phyloP scores from a whole-genome alignment of 1,140 invertebrate genomes.

The Arctopsyche grandis region DNA sequence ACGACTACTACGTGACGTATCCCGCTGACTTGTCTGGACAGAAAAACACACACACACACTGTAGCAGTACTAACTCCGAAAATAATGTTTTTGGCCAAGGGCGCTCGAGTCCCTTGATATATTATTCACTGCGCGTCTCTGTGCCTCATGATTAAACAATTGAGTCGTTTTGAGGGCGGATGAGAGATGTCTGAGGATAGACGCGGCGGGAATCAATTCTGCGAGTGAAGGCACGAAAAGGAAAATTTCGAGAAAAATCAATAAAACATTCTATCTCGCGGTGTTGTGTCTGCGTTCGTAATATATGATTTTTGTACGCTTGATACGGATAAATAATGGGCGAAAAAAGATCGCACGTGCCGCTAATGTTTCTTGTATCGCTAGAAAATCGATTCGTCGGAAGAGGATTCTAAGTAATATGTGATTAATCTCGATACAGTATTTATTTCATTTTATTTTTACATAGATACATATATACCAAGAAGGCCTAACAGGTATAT shows the following conservation, averaged over 20 bases:
- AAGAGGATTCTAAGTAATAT: too few relatives aligned
- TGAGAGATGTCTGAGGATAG: neutral
- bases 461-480: too few relatives aligned
- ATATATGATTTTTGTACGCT: too few relatives aligned
- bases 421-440: too few relatives aligned
- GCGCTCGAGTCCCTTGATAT: constrained; percentile 1
- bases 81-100: constrained; percentile 3
- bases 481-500: too few relatives aligned
- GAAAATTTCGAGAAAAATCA: neutral
- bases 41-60: neutral
- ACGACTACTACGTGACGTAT: neutral
- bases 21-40: neutral
- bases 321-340: too few relatives aligned
- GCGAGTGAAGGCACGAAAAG: neutral
- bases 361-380: too few relatives aligned
- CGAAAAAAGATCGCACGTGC: too few relatives aligned
- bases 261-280: too few relatives aligned
- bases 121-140: constrained; percentile 9
- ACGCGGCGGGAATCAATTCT: neutral
- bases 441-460: too few relatives aligned
- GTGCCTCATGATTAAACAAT: constrained; percentile 4
- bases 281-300: too few relatives aligned
- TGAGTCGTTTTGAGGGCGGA: neutral
- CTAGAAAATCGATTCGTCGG: too few relatives aligned
- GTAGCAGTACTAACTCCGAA: neutral